These are phyloP conservation scores for Redunca redunca DNA, from an alignment of 2,113 vertebrate genomes.

Conservation along the genomic window DNA sequence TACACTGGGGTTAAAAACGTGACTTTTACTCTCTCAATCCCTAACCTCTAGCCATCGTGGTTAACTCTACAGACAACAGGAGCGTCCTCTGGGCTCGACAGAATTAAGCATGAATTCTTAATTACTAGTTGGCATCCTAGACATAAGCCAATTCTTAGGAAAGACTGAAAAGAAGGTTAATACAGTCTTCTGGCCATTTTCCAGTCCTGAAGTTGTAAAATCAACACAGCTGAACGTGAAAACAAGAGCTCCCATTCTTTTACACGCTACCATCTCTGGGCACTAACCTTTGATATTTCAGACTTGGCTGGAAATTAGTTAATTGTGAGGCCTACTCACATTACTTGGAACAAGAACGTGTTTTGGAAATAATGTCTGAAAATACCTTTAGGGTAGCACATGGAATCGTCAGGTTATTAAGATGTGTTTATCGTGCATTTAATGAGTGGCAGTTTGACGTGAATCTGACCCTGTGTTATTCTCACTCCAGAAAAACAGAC, in stretches of 20 bases:
- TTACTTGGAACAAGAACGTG: conserved; percentile 35
- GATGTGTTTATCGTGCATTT: background rate
- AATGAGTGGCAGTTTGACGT: background rate
- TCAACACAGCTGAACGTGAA: conserved; percentile 43
- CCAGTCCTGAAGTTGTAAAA: conserved; percentile 35
- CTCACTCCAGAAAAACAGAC: background rate
- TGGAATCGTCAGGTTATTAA: background rate
- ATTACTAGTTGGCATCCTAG: background rate
- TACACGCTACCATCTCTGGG: background rate
- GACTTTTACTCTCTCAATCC: background rate
- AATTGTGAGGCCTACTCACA: conserved; percentile 46
- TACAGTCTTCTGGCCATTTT: conserved; percentile 7
- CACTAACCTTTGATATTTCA: conserved; percentile 68
- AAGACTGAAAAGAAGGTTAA: conserved; percentile 15
- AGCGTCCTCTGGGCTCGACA: background rate
- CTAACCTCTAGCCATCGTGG: background rate
- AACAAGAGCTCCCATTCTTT: conserved; percentile 57
- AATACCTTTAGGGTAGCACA: background rate
- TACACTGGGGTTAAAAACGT: background rate
- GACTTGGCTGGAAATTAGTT: conserved; percentile 57
- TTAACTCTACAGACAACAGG: background rate
- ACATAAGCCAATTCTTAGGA: conserved; percentile 5
- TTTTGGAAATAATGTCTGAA: conserved; percentile 38
- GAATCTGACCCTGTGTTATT: background rate
- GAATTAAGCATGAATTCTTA: background rate